Percentiles rank a stretch among this genome's conserved stretches.
Evolutionary conservation across 2,888 invertebrate genomes (phyloP).

Genomic region (Drosophila mercatorum): DNA sequence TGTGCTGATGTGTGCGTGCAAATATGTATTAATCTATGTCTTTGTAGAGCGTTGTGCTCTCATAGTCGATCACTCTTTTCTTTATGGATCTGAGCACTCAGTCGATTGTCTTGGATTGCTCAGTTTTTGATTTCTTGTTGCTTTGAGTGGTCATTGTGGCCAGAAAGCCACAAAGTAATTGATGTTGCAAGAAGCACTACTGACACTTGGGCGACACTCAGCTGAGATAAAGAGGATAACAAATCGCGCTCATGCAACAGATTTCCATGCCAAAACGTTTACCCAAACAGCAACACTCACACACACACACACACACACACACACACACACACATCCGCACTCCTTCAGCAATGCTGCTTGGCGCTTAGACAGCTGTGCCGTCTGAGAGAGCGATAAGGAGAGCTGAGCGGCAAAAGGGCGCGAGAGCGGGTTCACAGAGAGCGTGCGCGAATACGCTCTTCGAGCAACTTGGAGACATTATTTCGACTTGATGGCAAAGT

Average conservation of each 20-base stretch:
- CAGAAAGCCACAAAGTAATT: conserved; percentile 66
- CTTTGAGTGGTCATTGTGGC: conserved; percentile 55
- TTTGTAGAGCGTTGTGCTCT: conserved; percentile 23
- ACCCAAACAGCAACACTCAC: conserved; percentile 27
- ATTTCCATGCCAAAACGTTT: conserved; percentile 68
- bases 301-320: conserved; percentile 6
- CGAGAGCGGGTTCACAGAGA: conserved; percentile 13
- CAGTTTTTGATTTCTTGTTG: conserved; percentile 38
- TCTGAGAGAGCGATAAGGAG: background rate
- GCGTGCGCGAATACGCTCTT: conserved; percentile 59
- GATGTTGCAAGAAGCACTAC: conserved; percentile 74
- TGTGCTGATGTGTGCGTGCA: background rate
- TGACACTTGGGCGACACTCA: conserved; percentile 77
- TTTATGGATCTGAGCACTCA: background rate
- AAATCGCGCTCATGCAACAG: conserved; percentile 79
- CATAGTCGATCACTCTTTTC: conserved; percentile 2
- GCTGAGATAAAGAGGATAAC: conserved; percentile 80
- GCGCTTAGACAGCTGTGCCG: conserved; percentile 62
- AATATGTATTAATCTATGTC: conserved; percentile 22
- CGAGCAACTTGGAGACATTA: background rate
- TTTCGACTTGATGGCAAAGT: background rate
- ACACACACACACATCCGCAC: background rate
- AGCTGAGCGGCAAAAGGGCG: background rate
- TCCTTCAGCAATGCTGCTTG: background rate
- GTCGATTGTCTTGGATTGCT: conserved; percentile 45